phyloP scores from a whole-genome alignment of 2,797 vertebrate genomes.

The Podarcis lilfordi region DNA sequence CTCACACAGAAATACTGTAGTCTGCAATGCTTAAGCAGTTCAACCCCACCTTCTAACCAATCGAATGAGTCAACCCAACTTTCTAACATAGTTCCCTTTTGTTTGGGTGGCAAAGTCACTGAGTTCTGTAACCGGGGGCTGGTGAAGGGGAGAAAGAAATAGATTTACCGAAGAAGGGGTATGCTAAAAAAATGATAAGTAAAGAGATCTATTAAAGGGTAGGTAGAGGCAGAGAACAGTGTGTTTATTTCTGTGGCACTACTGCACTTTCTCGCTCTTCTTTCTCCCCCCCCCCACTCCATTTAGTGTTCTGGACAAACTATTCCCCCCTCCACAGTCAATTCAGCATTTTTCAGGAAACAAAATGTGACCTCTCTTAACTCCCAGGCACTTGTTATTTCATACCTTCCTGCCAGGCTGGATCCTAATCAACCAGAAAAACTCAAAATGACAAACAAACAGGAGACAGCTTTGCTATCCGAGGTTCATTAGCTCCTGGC shows the following conservation, averaged over 20 bases:
- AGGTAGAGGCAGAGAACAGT: conserved; percentile 16
- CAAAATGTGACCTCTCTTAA: conserved; percentile 41
- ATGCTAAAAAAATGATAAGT: too few relatives aligned
- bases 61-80: too few relatives aligned
- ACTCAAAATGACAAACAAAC: conserved; percentile 80
- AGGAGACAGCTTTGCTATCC: conserved; percentile 77
- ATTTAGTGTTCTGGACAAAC: conserved; percentile 31
- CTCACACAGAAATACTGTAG: too few relatives aligned
- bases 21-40: too few relatives aligned
- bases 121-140: too few relatives aligned
- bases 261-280: neutral
- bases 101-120: too few relatives aligned
- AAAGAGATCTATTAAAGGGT: too few relatives aligned
- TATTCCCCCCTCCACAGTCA: conserved; percentile 34
- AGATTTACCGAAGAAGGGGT: too few relatives aligned
- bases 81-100: too few relatives aligned
- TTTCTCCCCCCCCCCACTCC: neutral
- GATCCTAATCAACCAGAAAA: conserved; percentile 83
- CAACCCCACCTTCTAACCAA: too few relatives aligned
- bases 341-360: conserved; percentile 66
- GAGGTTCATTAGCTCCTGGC: conserved; percentile 79
- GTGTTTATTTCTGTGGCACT: conserved; percentile 9
- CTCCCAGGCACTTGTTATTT: conserved; percentile 65
- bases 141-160: too few relatives aligned
- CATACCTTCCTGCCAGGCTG: conserved; percentile 69